A percentile compares a stretch with the other conserved stretches of the same genome.
These are phyloP conservation scores for Gallinago paraguaiae DNA, from an alignment of 2,113 vertebrate species.

Conservation along the genomic window DNA sequence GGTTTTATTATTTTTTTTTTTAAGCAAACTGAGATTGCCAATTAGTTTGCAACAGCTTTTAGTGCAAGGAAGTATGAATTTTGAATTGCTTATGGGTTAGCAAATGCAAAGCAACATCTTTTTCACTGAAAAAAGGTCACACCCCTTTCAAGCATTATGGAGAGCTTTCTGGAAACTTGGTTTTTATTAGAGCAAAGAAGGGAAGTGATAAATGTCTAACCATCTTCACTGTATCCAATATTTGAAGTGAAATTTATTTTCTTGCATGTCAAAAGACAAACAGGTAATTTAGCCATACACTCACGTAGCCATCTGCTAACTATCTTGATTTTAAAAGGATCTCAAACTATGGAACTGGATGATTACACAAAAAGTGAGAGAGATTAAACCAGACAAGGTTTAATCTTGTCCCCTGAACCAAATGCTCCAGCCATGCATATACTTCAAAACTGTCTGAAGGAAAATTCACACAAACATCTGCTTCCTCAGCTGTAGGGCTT, in stretches of 20 bases:
- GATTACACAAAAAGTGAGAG: not conserved
- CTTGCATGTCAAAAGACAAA: not conserved
- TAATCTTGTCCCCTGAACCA: not conserved
- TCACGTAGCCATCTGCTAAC: not conserved
- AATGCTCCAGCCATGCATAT: not conserved
- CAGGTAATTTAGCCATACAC: not conserved
- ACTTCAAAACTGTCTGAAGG: not conserved
- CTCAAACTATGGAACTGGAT: not conserved
- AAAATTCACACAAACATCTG: not conserved
- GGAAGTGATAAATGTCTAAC: not conserved
- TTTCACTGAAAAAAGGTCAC: not conserved
- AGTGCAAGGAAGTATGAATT: not conserved
- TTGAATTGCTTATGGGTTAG: not conserved
- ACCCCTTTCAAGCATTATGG: not conserved
- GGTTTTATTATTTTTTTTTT: not conserved
- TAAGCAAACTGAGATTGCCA: not conserved
- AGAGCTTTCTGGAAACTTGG: not conserved
- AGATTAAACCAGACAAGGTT: not conserved
- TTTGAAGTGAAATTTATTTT: constrained; percentile 10
- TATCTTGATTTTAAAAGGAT: not conserved
- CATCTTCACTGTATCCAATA: not conserved
- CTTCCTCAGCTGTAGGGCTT: not conserved
- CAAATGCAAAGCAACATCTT: not conserved
- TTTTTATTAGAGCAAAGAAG: not conserved
- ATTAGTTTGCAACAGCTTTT: constrained; percentile 1